These are phyloP conservation scores for Podotricha telesiphe DNA, from an alignment of 2,888 invertebrate species.

Conservation along the genomic window DNA sequence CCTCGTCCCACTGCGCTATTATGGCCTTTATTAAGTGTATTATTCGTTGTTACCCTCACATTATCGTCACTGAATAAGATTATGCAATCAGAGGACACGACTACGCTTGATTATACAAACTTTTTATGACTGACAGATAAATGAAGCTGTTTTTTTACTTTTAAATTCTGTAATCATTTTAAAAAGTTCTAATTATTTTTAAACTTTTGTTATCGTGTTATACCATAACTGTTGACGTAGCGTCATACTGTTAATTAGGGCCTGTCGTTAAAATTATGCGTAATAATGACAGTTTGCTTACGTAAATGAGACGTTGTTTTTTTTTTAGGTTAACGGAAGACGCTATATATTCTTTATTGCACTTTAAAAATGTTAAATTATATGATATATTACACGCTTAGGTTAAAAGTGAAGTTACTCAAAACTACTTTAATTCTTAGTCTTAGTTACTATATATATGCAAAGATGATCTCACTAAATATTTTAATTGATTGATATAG, in stretches of 20 bases:
- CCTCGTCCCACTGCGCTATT: no score
- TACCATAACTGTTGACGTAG: not conserved
- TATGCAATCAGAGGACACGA: not conserved
- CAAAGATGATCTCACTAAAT: not conserved
- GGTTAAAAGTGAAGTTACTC: no score
- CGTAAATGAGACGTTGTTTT: not conserved
- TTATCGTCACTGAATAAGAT: no score
- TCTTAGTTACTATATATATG: no score
- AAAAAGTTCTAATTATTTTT: slow-evolving; percentile 1
- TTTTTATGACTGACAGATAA: not conserved
- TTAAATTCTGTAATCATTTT: not conserved
- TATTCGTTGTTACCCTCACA: no score
- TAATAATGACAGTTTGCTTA: slow-evolving; percentile 7
- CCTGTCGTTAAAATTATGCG: not conserved
- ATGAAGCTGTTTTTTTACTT: not conserved
- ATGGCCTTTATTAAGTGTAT: no score
- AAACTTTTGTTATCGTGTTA: slow-evolving; percentile 5
- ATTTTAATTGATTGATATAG: no score
- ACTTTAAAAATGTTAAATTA: no score
- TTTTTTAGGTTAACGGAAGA: not conserved
- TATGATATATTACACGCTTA: no score
- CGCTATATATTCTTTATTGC: no score
- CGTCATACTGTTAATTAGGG: slow-evolving; percentile 9
- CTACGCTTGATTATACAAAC: not conserved
- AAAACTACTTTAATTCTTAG: no score